A percentile compares a stretch with the other conserved stretches of the same genome.
Conservation (phyloP, 1,140 invertebrate species). For the Oedothorax gibbosus region DNA sequence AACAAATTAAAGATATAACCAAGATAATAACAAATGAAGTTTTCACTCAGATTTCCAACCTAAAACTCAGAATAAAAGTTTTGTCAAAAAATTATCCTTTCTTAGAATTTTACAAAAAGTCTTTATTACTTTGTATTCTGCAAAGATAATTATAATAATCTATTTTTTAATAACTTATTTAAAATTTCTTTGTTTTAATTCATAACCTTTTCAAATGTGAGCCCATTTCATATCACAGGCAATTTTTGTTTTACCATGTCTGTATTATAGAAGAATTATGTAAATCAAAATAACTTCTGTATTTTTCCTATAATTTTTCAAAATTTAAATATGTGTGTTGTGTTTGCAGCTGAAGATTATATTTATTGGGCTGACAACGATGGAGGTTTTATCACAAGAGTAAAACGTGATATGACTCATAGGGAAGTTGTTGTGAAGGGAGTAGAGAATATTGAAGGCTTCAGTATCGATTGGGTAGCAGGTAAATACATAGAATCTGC, state of each 20-base stretch:
- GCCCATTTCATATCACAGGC: too few relatives aligned
- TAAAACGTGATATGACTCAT: conserved; percentile 81
- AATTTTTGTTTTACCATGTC: too few relatives aligned
- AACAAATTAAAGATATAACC: too few relatives aligned
- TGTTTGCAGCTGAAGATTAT: conserved; percentile 72
- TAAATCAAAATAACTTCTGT: neutral
- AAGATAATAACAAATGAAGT: too few relatives aligned
- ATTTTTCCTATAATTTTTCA: too few relatives aligned
- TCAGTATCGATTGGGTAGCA: conserved; percentile 77
- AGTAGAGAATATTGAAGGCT: conserved; percentile 73
- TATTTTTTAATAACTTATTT: too few relatives aligned
- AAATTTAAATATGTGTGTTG: conserved; percentile 16
- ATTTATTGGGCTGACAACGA: conserved; percentile 87
- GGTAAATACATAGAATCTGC: conserved; percentile 67
- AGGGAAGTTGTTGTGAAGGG: conserved; percentile 74
- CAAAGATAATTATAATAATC: too few relatives aligned
- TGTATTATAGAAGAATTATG: too few relatives aligned
- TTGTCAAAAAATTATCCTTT: neutral
- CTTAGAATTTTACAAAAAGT: neutral
- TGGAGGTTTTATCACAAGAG: conserved; percentile 78
- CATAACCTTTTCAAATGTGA: neutral
- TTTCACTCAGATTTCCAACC: too few relatives aligned
- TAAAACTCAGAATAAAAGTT: too few relatives aligned
- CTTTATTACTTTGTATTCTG: too few relatives aligned
- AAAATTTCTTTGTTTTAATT: neutral